Evolutionary conservation across 2,888 invertebrate species (phyloP).

Genomic region (Trichacis sp.): DNA sequence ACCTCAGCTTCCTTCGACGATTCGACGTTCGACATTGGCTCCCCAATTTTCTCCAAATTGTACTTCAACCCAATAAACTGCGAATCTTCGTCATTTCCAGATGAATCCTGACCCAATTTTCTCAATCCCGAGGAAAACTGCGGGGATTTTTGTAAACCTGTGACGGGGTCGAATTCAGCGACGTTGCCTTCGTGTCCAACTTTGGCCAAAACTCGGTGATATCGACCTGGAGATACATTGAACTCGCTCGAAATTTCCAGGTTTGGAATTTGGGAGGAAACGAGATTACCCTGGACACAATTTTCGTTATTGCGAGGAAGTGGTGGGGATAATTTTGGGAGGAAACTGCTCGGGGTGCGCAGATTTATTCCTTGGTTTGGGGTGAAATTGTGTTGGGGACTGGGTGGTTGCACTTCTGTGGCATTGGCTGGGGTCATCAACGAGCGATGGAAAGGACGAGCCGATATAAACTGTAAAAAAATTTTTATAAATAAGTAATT

Average conservation of each 20-base stretch:
- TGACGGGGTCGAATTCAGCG: conserved; percentile 29
- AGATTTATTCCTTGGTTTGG: conserved; percentile 48
- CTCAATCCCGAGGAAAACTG: background rate
- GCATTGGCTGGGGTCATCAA: conserved; percentile 60
- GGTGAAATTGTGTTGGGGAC: conserved; percentile 50
- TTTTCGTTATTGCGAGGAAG: conserved; percentile 10
- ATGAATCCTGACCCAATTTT: background rate
- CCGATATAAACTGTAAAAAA: conserved; percentile 53
- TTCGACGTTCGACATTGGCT: conserved; percentile 15
- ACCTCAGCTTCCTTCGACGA: conserved; percentile 40
- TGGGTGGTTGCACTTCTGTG: conserved; percentile 56
- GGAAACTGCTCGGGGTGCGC: conserved; percentile 64
- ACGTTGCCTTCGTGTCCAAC: conserved; percentile 38
- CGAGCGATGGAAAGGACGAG: conserved; percentile 55
- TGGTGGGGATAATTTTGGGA: conserved; percentile 44
- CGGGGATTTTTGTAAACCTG: background rate
- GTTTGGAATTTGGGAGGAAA: conserved; percentile 15
- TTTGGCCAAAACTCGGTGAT: conserved; percentile 48
- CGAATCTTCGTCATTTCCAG: background rate
- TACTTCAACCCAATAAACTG: background rate
- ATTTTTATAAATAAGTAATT: too few species aligned
- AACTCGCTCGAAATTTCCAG: conserved; percentile 28
- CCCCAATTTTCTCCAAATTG: background rate
- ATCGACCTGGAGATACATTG: conserved; percentile 42
- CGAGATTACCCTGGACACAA: conserved; percentile 2